These are phyloP conservation scores for Autographa gamma DNA, from an alignment of 2,888 invertebrate genomes.

Conservation along the genomic window DNA sequence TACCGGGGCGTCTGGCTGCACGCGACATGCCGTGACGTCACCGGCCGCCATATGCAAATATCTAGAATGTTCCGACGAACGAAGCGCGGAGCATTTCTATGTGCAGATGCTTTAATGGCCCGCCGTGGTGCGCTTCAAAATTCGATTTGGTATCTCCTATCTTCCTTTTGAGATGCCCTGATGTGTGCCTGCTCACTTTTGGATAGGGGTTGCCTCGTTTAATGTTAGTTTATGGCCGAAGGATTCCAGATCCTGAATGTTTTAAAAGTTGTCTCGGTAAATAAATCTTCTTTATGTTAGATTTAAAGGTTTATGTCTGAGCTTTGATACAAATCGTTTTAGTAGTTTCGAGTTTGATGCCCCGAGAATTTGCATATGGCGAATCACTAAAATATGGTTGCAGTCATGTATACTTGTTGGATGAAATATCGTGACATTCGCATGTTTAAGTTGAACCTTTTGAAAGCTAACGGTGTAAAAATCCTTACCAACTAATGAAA, in stretches of 20 bases:
- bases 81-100: slow-evolving; percentile 60
- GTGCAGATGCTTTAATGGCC: slow-evolving; percentile 71
- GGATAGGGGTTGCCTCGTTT: slow-evolving; percentile 45
- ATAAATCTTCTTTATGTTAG: slow-evolving; percentile 31
- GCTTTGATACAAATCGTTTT: slow-evolving; percentile 1
- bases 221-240: slow-evolving; percentile 49
- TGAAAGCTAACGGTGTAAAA: not conserved
- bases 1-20: slow-evolving; percentile 65
- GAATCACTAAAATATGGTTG: not conserved
- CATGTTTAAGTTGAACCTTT: not conserved
- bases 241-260: slow-evolving; percentile 42
- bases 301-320: not conserved
- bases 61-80: slow-evolving; percentile 61
- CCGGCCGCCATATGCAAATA: slow-evolving; percentile 61
- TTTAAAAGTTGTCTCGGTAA: slow-evolving; percentile 24
- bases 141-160: slow-evolving; percentile 65
- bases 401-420: not conserved
- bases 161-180: slow-evolving; percentile 60
- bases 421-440: not conserved
- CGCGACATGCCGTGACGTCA: slow-evolving; percentile 68
- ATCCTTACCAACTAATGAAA: not conserved
- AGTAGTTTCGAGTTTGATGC: not conserved
- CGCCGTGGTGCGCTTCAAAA: slow-evolving; percentile 66
- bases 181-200: slow-evolving; percentile 55
- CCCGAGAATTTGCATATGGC: not conserved